Evolutionary conservation across 2,113 vertebrate species (phyloP), one percentile per base, ranked within the genome.

Genomic region (Scopus umbretta): DNA sequence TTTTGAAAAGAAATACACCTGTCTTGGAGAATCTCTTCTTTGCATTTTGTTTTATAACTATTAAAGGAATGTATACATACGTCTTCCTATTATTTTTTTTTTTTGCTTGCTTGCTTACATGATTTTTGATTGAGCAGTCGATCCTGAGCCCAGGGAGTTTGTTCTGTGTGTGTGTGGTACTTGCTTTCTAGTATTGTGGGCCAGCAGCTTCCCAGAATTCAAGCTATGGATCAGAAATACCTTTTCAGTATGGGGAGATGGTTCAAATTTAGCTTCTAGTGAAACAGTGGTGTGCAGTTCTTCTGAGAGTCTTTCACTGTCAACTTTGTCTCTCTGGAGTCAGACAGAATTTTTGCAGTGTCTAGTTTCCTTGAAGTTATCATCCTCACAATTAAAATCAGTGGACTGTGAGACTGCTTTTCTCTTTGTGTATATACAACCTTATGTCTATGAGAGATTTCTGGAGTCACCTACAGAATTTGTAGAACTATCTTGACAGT

Each of bases 271-370:
- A 76, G 36, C 2, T 8, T 82, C 13, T 30, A 26, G 40, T 56
- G 40, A 82, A 94, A 71, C 0, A 0, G 22, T 0, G 1, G 26
- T 21, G 19, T 67, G n/a, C 22, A 42, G 0, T 70, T 87, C 94
- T 84, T 71, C 52, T 71, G 68, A 86, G 43, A 72, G 15, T 80
- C 38, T 81, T 93, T 40, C 7, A 14, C 27, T 36, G 58, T 91
- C 59, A 20, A 29, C 32, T 45, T 94, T 7, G 9, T 45, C 30
- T 71, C 26, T 79, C 43, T 86, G 10, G 16, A 65, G 34, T 49
- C 36, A 84, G 40, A 4, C 62, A 75, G 23, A 23, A 10, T 53
- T 22, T 75, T 42, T 74, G 19, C 27, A 59, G 61, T 75, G 15
- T 63, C 61, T 58, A 4, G 13, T 90, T 93, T 92, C 66, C 32